Base-by-base conservation (phyloP, 2,797 vertebrate species). In the Syngnathus acus region DNA sequence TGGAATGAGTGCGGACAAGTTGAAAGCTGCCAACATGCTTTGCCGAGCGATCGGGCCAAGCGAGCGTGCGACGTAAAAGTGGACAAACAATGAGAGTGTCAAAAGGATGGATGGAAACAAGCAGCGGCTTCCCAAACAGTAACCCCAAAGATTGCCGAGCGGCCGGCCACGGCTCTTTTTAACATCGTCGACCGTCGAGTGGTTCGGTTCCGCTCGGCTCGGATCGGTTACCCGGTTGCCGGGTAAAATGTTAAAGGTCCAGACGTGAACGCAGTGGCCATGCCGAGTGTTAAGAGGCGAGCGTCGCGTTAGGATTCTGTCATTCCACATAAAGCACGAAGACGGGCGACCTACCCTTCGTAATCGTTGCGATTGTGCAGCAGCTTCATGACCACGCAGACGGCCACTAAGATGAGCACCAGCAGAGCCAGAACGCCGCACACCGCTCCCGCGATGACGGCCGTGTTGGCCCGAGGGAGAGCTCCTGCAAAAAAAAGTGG, bases 281-380 rank as follows among this genome's bases (percentile, higher is more conserved):
- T 45, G 40, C 60, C 21, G 14, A 13, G 19, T 21, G 38, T 60
- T 60, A 60, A 5, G n/a, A 11, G n/a, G 38, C 5, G 5, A 21
- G 11, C 21, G 14, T 3, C 16, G 6, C 8, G n/a, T 62, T 26
- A 62, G 40, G 26, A 1, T 6, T 13, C 19, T 17, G 0, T 9
- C 5, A 40, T 11, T 60, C 40, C 21, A 40, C 38, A 2, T 37
- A 9, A 40, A n/a, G 40, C 38, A 38, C 32, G 14, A 21, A 17
- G 42, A 16, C 54, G 9, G 45, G 9, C 21, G 6, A 79, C 94
- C 91, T 90, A 98, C 96, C 95, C 94, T 82, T 92, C 89, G n/a
- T 97, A 98, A 65, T 93, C 90, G 50, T 91, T 92, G 77, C 90
- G 92, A 59, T 87, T 89, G 80, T 89, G 92, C 68, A 91, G 92